Evolutionary conservation across 2,888 invertebrate species (phyloP), one percentile per base, ranked within the genome.

Genomic region (Lithophane ornitopus): DNA sequence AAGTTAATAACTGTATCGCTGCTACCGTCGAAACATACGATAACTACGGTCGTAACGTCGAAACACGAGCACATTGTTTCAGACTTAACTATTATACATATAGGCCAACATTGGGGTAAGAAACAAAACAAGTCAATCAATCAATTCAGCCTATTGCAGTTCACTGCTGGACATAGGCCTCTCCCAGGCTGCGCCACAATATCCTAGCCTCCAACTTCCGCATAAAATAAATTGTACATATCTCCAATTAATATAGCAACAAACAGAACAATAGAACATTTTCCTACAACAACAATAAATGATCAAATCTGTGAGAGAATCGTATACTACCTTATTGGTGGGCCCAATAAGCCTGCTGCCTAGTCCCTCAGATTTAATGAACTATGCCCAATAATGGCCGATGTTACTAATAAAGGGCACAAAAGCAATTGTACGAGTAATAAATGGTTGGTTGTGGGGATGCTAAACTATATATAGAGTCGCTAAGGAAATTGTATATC

Each of bases 341-440:
- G 61, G 16, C 12, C 46, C 58, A 77, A 75, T 86, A 70, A 62
- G 56, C 54, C 12, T 28, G 19, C 49, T 34, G n/a, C 9, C 28
- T 39, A 19, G 70, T 39, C 56, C 82, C 70, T 34, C 46, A 63
- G 58, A 76, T 76, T 78, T 78, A 85, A 85, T 85, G 87, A 87
- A 87, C 76, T 71, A 3, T 49, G 39, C 61, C 73, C 74, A 75
- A 79, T 85, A 81, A 85, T 75, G 61, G 54, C 39, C 61, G 54
- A 68, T 66, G 70, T 63, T 52, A 70, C 70, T 67, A 73, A 76
- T 87, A 80, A 78, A 86, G 61, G 70, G 65, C 76, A 85, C 74
- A 69, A 77, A 87, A 61, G 76, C 54, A 75, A 85, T 87, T 79
- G 70, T 85, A 28, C 34, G 44, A 69, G 70, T 66, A 58, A 81